Evolutionary conservation across 2,888 invertebrate species (phyloP).

Genomic region (Sarcophaga subvicina): DNA sequence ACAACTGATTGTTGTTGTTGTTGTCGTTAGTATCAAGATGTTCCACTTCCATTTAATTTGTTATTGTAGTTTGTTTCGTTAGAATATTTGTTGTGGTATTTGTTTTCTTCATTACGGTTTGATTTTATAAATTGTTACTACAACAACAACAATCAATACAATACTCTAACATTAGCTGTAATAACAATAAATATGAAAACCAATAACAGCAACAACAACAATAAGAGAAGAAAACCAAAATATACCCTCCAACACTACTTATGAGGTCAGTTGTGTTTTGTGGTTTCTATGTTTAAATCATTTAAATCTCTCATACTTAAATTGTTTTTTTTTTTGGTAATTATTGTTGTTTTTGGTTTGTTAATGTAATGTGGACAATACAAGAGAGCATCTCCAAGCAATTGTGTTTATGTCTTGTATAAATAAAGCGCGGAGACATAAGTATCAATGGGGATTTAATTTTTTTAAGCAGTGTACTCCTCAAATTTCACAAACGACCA

Average conservation of each 20-base stretch:
- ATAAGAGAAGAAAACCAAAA: conserved; percentile 23
- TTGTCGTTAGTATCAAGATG: conserved; percentile 57
- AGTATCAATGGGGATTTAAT: no score
- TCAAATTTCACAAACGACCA: no score
- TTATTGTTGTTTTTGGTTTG: neutral
- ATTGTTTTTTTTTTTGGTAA: conserved; percentile 30
- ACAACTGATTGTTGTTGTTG: neutral
- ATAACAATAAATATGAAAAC: conserved; percentile 5
- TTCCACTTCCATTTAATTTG: conserved; percentile 57
- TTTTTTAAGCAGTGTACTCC: no score
- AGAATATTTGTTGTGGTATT: conserved; percentile 68
- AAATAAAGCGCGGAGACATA: no score
- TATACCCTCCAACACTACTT: conserved; percentile 68
- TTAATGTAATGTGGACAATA: no score
- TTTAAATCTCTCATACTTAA: no score
- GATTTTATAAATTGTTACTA: conserved; percentile 43
- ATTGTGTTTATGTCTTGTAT: no score
- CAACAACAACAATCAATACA: conserved; percentile 37
- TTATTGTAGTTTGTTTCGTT: conserved; percentile 45
- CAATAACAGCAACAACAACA: conserved; percentile 14
- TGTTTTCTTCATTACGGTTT: conserved; percentile 12
- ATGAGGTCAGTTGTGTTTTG: conserved; percentile 67
- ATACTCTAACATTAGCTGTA: neutral
- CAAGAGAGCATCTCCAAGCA: no score
- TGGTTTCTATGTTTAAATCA: conserved; percentile 17